These are phyloP conservation scores for Apteryx owenii DNA, from an alignment of 2,113 vertebrate genomes.

Conservation along the genomic window DNA sequence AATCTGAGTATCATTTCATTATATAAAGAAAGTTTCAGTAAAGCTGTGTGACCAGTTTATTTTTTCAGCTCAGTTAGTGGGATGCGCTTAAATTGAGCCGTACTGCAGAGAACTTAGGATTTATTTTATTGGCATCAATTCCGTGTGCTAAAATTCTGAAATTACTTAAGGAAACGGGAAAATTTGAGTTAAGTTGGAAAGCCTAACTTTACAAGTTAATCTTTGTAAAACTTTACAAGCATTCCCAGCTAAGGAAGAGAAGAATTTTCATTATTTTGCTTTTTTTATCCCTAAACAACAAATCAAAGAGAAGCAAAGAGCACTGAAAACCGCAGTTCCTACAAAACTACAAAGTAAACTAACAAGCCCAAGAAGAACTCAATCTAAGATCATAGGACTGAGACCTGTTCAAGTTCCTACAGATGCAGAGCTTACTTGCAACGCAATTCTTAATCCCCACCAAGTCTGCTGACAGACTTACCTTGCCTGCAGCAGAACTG, in stretches of 20 bases:
- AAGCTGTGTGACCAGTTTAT: background rate
- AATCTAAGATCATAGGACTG: background rate
- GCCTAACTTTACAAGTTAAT: background rate
- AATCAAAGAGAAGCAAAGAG: too few relatives aligned
- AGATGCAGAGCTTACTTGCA: background rate
- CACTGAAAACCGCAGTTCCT: background rate
- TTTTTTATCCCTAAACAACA: background rate
- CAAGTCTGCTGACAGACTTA: background rate
- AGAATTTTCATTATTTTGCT: too few relatives aligned
- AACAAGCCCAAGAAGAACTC: background rate
- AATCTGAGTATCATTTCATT: slow-evolving; percentile 3
- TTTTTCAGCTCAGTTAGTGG: background rate
- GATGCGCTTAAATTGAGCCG: background rate
- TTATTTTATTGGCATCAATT: background rate
- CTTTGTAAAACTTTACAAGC: background rate
- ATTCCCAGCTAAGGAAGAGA: background rate
- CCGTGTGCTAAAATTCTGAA: background rate
- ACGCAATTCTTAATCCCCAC: too few relatives aligned
- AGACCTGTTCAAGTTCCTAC: background rate
- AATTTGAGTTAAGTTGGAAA: background rate
- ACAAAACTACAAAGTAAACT: background rate
- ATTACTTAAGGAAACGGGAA: slow-evolving; percentile 11
- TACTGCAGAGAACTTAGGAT: background rate
- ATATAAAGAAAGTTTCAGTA: slow-evolving; percentile 3
- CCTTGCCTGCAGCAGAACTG: background rate